Conservation (phyloP, 2,113 vertebrate genomes). For the Malurus cyaneus region DNA sequence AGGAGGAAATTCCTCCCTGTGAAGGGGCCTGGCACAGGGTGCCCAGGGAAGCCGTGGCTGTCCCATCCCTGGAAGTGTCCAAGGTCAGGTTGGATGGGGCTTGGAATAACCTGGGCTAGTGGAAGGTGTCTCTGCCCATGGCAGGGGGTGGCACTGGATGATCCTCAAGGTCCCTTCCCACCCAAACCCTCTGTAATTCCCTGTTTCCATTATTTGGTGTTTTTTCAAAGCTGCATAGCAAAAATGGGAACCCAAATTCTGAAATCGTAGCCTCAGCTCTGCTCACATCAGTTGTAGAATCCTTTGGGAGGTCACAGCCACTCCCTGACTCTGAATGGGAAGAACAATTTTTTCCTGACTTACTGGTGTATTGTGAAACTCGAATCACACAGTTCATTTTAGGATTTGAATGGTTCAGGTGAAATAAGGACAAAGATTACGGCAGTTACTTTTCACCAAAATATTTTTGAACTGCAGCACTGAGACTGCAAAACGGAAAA, state of each 20-base stretch:
- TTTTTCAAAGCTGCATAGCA: background rate
- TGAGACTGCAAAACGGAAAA: background rate
- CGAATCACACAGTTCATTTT: background rate
- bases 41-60: background rate
- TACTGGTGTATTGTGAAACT: background rate
- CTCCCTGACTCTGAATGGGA: background rate
- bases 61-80: background rate
- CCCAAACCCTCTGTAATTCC: background rate
- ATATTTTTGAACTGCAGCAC: background rate
- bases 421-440: background rate
- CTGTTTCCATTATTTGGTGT: background rate
- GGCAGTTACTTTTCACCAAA: background rate
- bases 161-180: background rate
- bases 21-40: background rate
- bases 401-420: background rate
- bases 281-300: background rate
- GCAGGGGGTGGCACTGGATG: background rate
- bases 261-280: background rate
- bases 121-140: background rate
- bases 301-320: background rate
- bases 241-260: background rate
- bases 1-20: background rate
- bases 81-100: rapidly evolving
- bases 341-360: background rate
- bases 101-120: background rate